Evolutionary conservation across 2,797 vertebrate genomes (phyloP).

Genomic region (Propithecus perrieri): DNA sequence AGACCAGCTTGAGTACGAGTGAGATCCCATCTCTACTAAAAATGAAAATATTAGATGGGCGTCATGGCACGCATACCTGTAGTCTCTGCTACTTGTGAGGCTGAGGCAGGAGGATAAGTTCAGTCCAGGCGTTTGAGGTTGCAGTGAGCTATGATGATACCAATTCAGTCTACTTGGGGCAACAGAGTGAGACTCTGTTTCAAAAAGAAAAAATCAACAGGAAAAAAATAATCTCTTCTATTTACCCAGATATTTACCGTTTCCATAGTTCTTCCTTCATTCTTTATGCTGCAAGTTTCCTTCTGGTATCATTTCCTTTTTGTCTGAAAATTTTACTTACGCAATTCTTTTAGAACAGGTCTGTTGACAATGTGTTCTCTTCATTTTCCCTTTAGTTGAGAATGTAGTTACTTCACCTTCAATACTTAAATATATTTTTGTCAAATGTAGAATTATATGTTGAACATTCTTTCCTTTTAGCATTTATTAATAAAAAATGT

Average conservation of each 20-base stretch:
- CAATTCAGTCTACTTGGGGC: no score
- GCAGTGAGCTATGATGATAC: no score
- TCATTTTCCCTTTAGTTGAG: not conserved
- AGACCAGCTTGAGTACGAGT: no score
- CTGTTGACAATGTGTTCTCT: not conserved
- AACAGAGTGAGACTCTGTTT: no score
- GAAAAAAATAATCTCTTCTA: not conserved
- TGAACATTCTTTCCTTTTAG: not conserved
- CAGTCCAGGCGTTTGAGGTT: no score
- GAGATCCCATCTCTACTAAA: no score
- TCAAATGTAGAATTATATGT: not conserved
- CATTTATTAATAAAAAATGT: not conserved
- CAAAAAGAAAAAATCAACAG: not conserved
- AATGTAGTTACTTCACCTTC: not conserved
- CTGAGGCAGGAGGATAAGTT: no score
- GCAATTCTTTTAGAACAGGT: not conserved
- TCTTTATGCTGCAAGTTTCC: not conserved
- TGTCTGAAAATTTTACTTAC: not conserved
- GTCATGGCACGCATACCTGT: fast-evolving
- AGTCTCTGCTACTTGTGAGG: no score
- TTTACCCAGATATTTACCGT: not conserved
- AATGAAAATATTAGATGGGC: no score
- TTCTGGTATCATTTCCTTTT: not conserved
- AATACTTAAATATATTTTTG: not conserved
- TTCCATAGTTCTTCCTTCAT: not conserved